Evolutionary conservation across 2,113 vertebrate genomes (phyloP), one percentile per base, ranked within the genome.

Genomic region (Polyodon spathula): DNA sequence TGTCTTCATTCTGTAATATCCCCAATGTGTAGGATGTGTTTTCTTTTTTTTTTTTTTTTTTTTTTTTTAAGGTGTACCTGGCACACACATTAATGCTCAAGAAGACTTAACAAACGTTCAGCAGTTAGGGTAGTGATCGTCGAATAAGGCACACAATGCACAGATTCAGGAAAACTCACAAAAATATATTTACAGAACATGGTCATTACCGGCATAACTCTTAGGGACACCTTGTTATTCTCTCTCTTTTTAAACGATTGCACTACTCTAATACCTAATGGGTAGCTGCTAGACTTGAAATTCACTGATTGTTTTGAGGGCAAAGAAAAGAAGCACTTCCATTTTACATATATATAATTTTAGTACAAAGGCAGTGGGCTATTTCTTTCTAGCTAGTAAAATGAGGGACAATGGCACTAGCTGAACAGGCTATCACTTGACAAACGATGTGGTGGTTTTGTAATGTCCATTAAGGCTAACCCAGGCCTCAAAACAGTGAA

Each of bases 131-230:
- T 84, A 75, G 84, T 86, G 86, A 86, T 86, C 81, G 76, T 78
- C 92, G 90, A 90, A 91, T 97, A 97, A 98, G 93, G 93, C 94
- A 98, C 95, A 97, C 90, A 87, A 95, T 93, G 91, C 92, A 96
- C 92, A 94, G 88, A 95, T 94, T 90, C 87, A 85, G 91, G 88
- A 94, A 93, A 91, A 92, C 88, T 84, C 84, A 90, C 89, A 90
- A 86, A 88, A 79, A 84, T 84, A 78, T 93, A 94, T 93, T 84
- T 94, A 95, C 91, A 96, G 80, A 81, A 84, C 78, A 82, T 78
- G 75, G 90, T 92, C 90, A 92, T 93, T 91, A 85, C 92, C 92
- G 90, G 94, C 93, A 95, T 93, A 90, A 96, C 92, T 88, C 73
- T 68, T 81, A 80, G 84, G 85, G 86, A 85, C 83, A 87, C 78